Percentiles rank a stretch among this genome's conserved stretches.
These are phyloP conservation scores for Cacatua alba DNA, from an alignment of 2,113 vertebrate genomes.

Conservation along the genomic window DNA sequence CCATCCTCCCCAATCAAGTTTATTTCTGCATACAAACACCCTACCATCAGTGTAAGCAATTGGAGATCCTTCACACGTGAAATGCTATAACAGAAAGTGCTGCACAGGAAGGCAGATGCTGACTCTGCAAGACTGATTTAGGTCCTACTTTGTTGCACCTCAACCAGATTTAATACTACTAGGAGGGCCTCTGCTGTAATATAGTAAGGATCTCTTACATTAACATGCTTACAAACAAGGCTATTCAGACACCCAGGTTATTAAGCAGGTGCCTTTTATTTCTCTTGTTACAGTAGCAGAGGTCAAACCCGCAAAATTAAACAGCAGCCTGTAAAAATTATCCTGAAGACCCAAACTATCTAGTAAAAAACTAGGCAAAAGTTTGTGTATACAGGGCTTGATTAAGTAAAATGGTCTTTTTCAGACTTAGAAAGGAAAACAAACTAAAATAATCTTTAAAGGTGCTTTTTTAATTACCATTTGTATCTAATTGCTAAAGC, in stretches of 20 bases:
- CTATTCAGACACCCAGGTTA: background rate
- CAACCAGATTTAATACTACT: background rate
- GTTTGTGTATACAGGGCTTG: background rate
- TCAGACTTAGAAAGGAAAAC: background rate
- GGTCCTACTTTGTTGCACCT: background rate
- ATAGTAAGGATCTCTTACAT: background rate
- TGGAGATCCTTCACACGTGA: background rate
- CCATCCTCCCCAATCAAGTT: background rate
- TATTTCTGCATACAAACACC: background rate
- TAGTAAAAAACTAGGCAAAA: background rate
- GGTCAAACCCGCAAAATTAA: background rate
- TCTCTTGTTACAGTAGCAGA: background rate
- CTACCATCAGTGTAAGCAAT: background rate
- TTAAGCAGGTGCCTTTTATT: background rate
- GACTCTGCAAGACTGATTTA: background rate
- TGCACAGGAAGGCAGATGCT: background rate
- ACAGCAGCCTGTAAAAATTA: background rate
- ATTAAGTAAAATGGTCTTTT: background rate
- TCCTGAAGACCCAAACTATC: background rate
- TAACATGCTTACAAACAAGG: background rate
- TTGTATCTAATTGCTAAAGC: background rate
- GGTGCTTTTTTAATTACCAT: background rate
- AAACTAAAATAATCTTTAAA: background rate
- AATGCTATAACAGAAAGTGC: background rate
- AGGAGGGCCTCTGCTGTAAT: background rate